Base-by-base conservation (phyloP, 2,113 vertebrate species). In the Gallinago jamesoni region DNA sequence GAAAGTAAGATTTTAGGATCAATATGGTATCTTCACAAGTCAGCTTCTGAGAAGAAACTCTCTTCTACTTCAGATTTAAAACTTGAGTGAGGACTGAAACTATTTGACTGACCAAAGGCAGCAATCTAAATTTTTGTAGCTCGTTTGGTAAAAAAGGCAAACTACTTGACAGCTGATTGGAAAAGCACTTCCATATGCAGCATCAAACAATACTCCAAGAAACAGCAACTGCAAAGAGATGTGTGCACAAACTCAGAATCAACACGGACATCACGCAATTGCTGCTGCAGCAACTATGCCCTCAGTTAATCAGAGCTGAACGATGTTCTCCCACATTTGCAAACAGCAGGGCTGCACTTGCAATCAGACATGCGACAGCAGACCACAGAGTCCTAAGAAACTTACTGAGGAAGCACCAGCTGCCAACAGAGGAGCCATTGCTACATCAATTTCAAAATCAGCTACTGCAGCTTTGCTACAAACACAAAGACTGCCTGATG, bases 251-350 rank as follows among this genome's bases (percentile, higher is more conserved):
- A 70, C 37, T 70, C 56, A 17, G 20, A 63, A 75, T 47, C 37
- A 63, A 48, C 77, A 56, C 18, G 13, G 9, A 43, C 66, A 75
- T 8, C 66, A 31, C 1, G 0, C 37, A 90, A 87, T 7, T 50
- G 81, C 59, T 76, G 25, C 5, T 57, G 78, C 45, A 94, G 63
- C 50, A 93, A 43, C 70, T 25, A 23, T 10, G 55, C 23, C 62
- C 78, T 79, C 87, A 45, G 57, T 27, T 81, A 59, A 69, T 35
- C 56, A 19, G 1, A 76, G 67, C 69, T 63, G 41, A 66, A 22
- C 0, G 0, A 67, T 8, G 20, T 39, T 50, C 48, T 30, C 84
- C 33, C 41, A 18, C 14, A 5, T 12, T 0, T 28, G 31, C 59
- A 50, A 59, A 30, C 27, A 86, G 41, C 31, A 50, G 55, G 24